Conservation (phyloP, 2,113 vertebrate genomes). For the Odontophorus gujanensis region DNA sequence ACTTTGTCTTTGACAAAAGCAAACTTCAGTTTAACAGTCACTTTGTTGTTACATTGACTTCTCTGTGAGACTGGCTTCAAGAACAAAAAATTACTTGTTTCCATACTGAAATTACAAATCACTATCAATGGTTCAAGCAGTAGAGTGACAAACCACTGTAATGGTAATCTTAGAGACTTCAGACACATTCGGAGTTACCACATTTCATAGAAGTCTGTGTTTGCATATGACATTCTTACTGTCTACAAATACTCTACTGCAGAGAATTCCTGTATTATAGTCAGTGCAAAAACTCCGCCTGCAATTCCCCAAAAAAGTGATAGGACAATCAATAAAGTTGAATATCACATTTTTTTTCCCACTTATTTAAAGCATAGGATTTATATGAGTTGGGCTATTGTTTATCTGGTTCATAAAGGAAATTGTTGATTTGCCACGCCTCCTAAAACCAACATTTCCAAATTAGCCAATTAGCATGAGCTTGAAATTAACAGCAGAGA, state of each 20-base stretch:
- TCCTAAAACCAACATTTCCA: not conserved
- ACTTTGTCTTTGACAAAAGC: constrained; percentile 68
- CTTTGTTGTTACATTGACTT: constrained; percentile 68
- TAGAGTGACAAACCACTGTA: constrained; percentile 17
- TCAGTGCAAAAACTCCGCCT: not conserved
- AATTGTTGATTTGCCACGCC: not conserved
- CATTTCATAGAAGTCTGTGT: not conserved
- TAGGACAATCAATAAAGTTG: not conserved
- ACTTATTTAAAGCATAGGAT: not conserved
- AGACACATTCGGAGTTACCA: constrained; percentile 5
- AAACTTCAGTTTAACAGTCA: constrained; percentile 79
- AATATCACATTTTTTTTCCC: not conserved
- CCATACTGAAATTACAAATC: constrained; percentile 57
- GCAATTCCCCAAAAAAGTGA: not conserved
- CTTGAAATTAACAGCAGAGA: not conserved
- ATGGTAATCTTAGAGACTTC: constrained; percentile 25
- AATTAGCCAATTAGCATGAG: not conserved
- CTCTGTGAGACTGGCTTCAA: constrained; percentile 52
- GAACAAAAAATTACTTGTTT: not conserved
- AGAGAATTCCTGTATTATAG: not conserved
- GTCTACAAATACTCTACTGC: not conserved
- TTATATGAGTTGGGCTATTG: not conserved
- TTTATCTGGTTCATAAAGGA: not conserved
- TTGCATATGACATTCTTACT: not conserved
- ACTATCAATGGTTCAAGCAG: constrained; percentile 22